Conservation (phyloP, 2,113 vertebrate genomes). For the Tricholaema leucomelas region DNA sequence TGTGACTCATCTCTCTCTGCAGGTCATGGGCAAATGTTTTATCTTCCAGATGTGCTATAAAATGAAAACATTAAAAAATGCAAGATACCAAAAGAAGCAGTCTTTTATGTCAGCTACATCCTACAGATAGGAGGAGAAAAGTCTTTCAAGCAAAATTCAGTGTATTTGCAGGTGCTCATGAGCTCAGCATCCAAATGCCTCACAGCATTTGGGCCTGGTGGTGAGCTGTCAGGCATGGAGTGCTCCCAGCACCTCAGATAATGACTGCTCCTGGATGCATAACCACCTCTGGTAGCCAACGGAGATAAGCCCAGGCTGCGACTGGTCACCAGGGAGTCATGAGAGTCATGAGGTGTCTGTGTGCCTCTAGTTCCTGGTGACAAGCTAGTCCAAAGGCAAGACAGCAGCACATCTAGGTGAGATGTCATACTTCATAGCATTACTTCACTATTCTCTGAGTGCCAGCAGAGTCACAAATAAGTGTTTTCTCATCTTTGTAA, state of each 20-base stretch:
- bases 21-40: background rate
- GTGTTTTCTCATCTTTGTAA: background rate
- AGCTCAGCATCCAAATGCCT: background rate
- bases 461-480: background rate
- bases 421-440: background rate
- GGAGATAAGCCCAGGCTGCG: background rate
- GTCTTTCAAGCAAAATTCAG: background rate
- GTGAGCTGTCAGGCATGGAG: background rate
- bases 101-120: background rate
- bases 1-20: background rate
- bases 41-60: background rate
- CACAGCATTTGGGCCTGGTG: rapidly evolving
- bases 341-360: background rate
- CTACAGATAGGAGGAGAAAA: background rate
- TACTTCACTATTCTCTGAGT: background rate
- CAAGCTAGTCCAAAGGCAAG: background rate
- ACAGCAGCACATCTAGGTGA: background rate
- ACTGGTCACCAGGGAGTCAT: background rate
- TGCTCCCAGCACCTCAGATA: background rate
- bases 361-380: background rate
- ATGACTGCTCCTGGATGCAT: background rate
- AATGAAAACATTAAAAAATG: background rate
- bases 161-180: background rate
- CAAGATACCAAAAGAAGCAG: background rate
- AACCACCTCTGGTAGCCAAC: background rate